Evolutionary conservation across 2,797 vertebrate genomes (phyloP).

Genomic region (Epinephelus malabaricus): DNA sequence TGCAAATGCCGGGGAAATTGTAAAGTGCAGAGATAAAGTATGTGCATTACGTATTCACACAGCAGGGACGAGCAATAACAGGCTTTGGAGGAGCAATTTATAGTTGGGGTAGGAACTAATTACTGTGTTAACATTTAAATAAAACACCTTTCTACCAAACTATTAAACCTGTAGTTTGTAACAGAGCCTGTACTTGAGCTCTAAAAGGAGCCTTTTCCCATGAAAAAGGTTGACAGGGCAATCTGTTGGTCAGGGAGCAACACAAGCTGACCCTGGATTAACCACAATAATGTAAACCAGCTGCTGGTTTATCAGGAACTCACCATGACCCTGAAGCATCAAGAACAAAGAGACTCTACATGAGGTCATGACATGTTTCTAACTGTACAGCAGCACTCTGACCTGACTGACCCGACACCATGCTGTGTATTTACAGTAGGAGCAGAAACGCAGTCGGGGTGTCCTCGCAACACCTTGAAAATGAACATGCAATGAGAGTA

Average conservation of each 20-base stretch:
- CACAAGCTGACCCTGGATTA: constrained; percentile 65
- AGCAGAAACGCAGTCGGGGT: constrained; percentile 6
- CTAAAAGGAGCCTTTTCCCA: constrained; percentile 43
- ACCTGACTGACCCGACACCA: constrained; percentile 32
- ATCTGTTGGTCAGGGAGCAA: constrained; percentile 56
- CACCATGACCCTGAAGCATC: constrained; percentile 55
- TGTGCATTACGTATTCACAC: constrained; percentile 26
- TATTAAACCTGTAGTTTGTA: constrained; percentile 36
- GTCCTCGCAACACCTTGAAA: constrained; percentile 42
- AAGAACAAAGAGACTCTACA: constrained; percentile 47
- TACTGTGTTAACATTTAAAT: constrained; percentile 55
- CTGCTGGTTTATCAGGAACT: constrained; percentile 64
- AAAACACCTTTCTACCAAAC: constrained; percentile 33
- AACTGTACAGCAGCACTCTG: constrained; percentile 44
- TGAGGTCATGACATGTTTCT: constrained; percentile 53
- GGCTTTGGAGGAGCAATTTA: constrained; percentile 52
- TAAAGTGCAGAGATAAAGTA: constrained; percentile 33
- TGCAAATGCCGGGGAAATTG: constrained; percentile 27
- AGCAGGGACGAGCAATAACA: constrained; percentile 52
- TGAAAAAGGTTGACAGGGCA: constrained; percentile 48
- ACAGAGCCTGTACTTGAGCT: constrained; percentile 29
- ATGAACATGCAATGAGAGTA: constrained; percentile 10
- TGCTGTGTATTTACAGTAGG: constrained; percentile 40
- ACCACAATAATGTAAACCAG: constrained; percentile 73
- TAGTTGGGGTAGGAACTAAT: constrained; percentile 43